phyloP scores from a whole-genome alignment of 2,888 invertebrate genomes.

The Halictus quadricinctus region DNA sequence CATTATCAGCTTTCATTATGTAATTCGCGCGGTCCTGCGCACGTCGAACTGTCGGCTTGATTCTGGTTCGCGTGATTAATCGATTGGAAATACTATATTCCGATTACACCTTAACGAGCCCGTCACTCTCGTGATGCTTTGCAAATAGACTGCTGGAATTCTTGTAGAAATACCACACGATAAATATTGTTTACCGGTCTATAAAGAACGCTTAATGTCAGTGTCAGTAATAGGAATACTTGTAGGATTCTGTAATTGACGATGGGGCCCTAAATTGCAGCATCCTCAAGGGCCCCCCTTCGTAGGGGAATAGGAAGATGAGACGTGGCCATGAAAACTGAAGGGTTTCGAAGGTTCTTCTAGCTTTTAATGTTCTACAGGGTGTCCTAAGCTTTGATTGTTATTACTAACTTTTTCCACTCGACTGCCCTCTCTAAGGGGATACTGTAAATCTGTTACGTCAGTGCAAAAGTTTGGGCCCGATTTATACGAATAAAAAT shows the following conservation, averaged over 20 bases:
- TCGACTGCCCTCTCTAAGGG: neutral
- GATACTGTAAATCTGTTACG: neutral
- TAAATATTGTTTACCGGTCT: neutral
- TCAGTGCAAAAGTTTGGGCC: no score
- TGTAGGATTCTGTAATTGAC: neutral
- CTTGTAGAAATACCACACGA: neutral
- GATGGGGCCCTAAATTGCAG: neutral
- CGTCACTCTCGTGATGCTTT: neutral
- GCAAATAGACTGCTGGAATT: neutral
- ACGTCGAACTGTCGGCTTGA: slow-evolving; percentile 25
- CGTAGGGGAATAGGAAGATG: neutral
- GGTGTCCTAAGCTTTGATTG: neutral
- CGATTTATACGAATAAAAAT: no score
- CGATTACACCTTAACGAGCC: slow-evolving; percentile 31
- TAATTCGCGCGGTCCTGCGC: slow-evolving; percentile 25
- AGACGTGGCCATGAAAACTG: no score
- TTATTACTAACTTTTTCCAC: neutral
- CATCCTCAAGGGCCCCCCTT: neutral
- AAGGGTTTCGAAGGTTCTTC: neutral
- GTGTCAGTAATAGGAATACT: neutral
- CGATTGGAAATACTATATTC: slow-evolving; percentile 34
- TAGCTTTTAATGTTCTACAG: neutral
- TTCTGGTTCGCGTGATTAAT: slow-evolving; percentile 25
- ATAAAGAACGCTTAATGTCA: neutral
- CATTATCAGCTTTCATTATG: slow-evolving; percentile 48